A percentile compares a stretch with the other conserved stretches of the same genome.
Evolutionary conservation across 2,797 vertebrate genomes (phyloP).

Genomic region (Leptodactylus fallax): DNA sequence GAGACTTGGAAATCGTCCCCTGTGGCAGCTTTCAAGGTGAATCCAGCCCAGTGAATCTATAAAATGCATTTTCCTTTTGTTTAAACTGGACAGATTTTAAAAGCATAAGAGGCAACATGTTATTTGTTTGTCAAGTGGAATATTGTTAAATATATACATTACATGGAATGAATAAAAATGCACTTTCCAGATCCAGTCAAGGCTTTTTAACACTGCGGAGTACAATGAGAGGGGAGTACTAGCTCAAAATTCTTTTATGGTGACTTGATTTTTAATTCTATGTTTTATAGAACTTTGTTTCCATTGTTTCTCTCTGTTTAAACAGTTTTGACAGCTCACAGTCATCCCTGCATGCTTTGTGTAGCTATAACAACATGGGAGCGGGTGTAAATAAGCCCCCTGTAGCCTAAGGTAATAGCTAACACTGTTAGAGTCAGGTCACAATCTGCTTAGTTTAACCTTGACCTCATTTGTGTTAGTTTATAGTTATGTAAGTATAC

Average conservation of each 20-base stretch:
- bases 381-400: constrained; percentile 21
- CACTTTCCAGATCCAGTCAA: background rate
- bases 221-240: background rate
- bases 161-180: constrained; percentile 24
- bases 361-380: constrained; percentile 20
- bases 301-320: background rate
- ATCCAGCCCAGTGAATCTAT: constrained; percentile 43
- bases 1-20: constrained; percentile 54
- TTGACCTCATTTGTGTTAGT: constrained; percentile 26
- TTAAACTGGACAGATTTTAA: constrained; percentile 27
- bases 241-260: background rate
- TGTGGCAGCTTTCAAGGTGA: constrained; percentile 56
- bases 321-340: constrained; percentile 21
- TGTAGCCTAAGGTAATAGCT: constrained; percentile 15
- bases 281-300: constrained; percentile 16
- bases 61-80: constrained; percentile 42
- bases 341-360: background rate
- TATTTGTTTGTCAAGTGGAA: constrained; percentile 47
- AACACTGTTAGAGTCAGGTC: constrained; percentile 16
- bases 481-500: background rate
- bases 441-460: constrained; percentile 43
- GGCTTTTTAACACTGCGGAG: background rate
- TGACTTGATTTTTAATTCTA: background rate
- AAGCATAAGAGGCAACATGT: constrained; percentile 2
- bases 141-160: constrained; percentile 25